Conservation (phyloP, 1,140 invertebrate genomes). For the Drosophila albomicans region DNA sequence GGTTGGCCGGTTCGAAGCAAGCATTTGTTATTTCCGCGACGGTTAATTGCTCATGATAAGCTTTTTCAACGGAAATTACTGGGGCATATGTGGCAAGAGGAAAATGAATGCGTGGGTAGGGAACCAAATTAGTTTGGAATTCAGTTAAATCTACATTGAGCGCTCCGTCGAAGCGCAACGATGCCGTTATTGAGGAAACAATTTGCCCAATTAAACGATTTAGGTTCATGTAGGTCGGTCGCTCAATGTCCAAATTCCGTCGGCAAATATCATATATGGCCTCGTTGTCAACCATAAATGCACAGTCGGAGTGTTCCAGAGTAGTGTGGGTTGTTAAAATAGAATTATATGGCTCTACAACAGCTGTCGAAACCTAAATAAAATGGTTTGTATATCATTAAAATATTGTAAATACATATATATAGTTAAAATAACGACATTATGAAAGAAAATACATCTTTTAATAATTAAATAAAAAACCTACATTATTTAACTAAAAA, state of each 20-base stretch:
- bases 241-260: constrained; percentile 93
- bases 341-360: constrained; percentile 94
- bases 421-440: constrained; percentile 65
- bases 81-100: constrained; percentile 92
- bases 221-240: constrained; percentile 92
- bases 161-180: constrained; percentile 94
- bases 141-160: constrained; percentile 95
- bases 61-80: constrained; percentile 92
- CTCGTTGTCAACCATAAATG: constrained; percentile 96
- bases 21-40: constrained; percentile 93
- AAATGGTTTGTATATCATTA: background rate
- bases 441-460: too few species aligned
- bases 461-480: too few species aligned
- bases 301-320: constrained; percentile 92
- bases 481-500: too few species aligned
- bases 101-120: constrained; percentile 93
- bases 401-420: background rate
- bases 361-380: constrained; percentile 89
- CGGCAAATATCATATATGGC: constrained; percentile 96
- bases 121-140: constrained; percentile 95
- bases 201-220: constrained; percentile 94
- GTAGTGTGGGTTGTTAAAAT: constrained; percentile 93
- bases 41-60: constrained; percentile 92
- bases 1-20: constrained; percentile 93
- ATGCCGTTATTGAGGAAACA: constrained; percentile 94